Evolutionary conservation across 2,888 invertebrate genomes (phyloP).

Genomic region (Apodemia zela): DNA sequence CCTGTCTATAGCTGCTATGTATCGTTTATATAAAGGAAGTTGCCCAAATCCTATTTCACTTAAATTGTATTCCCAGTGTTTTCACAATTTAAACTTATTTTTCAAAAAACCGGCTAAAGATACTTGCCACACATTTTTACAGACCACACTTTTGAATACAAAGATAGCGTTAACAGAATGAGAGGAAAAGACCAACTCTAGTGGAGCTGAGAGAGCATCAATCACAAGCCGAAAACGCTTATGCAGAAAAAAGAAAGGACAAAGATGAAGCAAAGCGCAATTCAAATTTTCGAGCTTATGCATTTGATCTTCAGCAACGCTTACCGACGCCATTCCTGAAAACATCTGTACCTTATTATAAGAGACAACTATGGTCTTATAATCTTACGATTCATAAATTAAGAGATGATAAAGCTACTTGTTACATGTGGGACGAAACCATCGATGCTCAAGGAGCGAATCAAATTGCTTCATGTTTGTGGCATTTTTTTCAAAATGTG

Average conservation of each 20-base stretch:
- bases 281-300: too few relatives aligned
- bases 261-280: too few relatives aligned
- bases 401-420: conserved; percentile 25
- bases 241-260: too few relatives aligned
- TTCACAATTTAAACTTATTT: too few relatives aligned
- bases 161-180: conserved; percentile 13
- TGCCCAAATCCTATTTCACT: neutral
- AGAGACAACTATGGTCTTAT: conserved; percentile 31
- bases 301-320: conserved; percentile 11
- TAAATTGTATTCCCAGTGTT: too few relatives aligned
- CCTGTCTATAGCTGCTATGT: neutral
- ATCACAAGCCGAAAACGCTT: too few relatives aligned
- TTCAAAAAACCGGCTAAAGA: too few relatives aligned
- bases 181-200: conserved; percentile 12
- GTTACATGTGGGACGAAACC: conserved; percentile 16
- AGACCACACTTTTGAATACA: conserved; percentile 19
- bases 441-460: conserved; percentile 15
- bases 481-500: too few relatives aligned
- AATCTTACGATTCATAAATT: conserved; percentile 31
- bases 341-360: conserved; percentile 25
- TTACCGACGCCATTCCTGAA: too few relatives aligned
- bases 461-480: too few relatives aligned
- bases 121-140: too few relatives aligned
- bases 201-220: too few relatives aligned
- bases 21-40: neutral